Conservation (phyloP, 2,888 invertebrate genomes). For the Melanargia galathea region DNA sequence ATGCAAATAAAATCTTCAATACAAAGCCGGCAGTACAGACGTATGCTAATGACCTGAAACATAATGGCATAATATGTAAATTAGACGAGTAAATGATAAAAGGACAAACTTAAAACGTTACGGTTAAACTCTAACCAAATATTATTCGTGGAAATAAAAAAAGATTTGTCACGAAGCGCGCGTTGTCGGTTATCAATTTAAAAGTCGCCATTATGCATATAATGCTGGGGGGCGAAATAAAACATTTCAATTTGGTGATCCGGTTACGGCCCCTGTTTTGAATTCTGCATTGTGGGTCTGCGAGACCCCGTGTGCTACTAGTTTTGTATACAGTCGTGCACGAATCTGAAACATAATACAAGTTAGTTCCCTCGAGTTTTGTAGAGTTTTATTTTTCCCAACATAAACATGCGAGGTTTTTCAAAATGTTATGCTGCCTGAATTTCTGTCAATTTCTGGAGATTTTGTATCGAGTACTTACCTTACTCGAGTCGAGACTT, state of each 20-base stretch:
- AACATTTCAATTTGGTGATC: constrained; percentile 82
- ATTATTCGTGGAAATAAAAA: constrained; percentile 56
- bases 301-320: constrained; percentile 74
- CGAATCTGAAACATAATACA: neutral
- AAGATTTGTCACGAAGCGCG: constrained; percentile 67
- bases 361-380: neutral
- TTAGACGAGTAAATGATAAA: constrained; percentile 43
- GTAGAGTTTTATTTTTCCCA: neutral
- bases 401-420: neutral
- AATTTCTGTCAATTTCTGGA: no score
- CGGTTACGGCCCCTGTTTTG: constrained; percentile 76
- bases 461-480: no score
- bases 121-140: constrained; percentile 79
- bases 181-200: constrained; percentile 79
- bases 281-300: constrained; percentile 77
- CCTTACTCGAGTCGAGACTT: no score
- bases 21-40: constrained; percentile 35
- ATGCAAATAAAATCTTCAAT: constrained; percentile 51
- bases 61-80: constrained; percentile 46
- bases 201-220: constrained; percentile 75
- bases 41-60: constrained; percentile 56
- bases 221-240: constrained; percentile 74
- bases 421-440: neutral
- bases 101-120: constrained; percentile 59
- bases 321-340: constrained; percentile 54